Base-by-base conservation (phyloP, 2,888 invertebrate species). In the Aspidiotus destructor region DNA sequence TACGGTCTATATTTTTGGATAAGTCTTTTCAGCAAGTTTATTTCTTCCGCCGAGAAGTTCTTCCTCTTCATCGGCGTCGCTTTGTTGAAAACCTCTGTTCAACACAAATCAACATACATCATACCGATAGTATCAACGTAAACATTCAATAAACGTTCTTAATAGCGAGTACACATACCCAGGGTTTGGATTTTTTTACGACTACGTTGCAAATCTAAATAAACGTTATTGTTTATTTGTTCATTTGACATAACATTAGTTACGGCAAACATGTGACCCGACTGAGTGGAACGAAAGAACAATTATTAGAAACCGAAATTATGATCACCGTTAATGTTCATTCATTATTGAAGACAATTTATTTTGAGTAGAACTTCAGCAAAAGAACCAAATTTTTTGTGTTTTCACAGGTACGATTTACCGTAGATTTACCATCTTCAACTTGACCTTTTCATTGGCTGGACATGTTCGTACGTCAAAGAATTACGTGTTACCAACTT, bases 1-100 rank as follows among this genome's bases (percentile, higher is more conserved):
- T 67, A 58, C 40, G 67, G 67, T 52, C 67, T 67, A 44, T 67
- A 67, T 58, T 67, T 67, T 17, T 67, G 67, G 8, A 67, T 67
- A 2, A 67, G 58, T n/a, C 58, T 42, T 52, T 67, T 67, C 17
- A 67, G 48, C 15, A 67, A 48, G 48, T 41, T 67, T 9, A 67
- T 67, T 52, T 67, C 67, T 44, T 67, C 67, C 7, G 58, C 67
- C 2, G 67, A 67, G 40, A 67, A 67, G 57, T 67, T 67, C 41
- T 67, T 67, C 17, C 67, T 57, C 28, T 67, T 67, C 67, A 67
- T 67, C n/a, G 67, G 67, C 40, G 67, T 52, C 13, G 42, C 17
- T 67, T 58, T 67, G 40, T 8, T 28, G 58, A 40, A 28, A 58
- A 13, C 40, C 28, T 58, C 58, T 28, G 28, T 28, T 28, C 28